Conservation (phyloP, 92 coral and sea anemone species). For the Hydrozoanthus gracilis region DNA sequence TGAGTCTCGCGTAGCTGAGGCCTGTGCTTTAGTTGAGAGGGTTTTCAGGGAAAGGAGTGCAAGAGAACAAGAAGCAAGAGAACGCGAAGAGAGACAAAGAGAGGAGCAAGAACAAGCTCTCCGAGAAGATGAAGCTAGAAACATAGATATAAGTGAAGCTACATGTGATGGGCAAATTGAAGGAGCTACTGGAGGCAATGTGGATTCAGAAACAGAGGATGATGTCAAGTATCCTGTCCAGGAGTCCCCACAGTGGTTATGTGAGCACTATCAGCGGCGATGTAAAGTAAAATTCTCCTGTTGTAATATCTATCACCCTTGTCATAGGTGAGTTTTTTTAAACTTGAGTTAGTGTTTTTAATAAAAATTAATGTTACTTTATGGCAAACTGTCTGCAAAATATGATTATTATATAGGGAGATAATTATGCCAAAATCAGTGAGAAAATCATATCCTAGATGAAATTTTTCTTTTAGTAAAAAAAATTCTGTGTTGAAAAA, state of each 20-base stretch:
- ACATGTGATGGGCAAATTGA: not conserved
- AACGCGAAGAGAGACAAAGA: not conserved
- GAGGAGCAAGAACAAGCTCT: not conserved
- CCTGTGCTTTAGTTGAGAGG: not conserved
- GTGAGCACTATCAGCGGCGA: slow-evolving; percentile 39
- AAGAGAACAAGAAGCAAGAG: not conserved
- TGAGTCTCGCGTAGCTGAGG: not conserved
- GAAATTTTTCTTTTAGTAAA: no score
- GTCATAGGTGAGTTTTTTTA: slow-evolving; percentile 17
- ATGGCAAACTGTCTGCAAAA: no score
- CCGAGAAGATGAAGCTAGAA: not conserved
- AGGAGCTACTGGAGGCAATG: not conserved
- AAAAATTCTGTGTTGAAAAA: no score
- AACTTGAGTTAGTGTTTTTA: no score
- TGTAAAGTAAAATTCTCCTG: slow-evolving; percentile 32
- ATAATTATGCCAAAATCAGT: no score
- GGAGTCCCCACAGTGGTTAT: slow-evolving; percentile 40
- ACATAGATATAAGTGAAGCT: not conserved
- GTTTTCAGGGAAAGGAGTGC: slow-evolving; percentile 5
- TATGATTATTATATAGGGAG: no score
- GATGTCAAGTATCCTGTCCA: slow-evolving; percentile 19
- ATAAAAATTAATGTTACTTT: no score
- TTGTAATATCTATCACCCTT: slow-evolving; percentile 17
- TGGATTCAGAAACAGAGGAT: not conserved
- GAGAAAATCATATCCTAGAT: no score